Evolutionary conservation across 2,113 vertebrate species (phyloP), one percentile per base, ranked within the genome.

Genomic region (Hipposideros armiger): DNA sequence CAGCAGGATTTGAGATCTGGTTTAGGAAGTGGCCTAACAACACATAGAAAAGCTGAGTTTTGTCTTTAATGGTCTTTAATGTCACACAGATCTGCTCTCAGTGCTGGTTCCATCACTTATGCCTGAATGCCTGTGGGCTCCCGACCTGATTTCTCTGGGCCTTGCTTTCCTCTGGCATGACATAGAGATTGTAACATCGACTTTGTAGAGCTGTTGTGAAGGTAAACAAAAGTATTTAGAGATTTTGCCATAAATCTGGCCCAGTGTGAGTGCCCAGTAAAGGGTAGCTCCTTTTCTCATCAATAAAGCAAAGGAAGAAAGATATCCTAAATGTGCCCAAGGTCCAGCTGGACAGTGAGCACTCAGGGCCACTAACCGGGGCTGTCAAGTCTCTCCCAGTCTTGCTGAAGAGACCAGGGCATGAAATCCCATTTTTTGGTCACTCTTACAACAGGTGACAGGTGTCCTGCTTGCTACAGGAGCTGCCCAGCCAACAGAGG

Each of bases 151-250:
- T 92, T 81, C 36, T 91, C 77, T 40, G 22, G 15, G 66, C 36
- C 77, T 77, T 69, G 14, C 24, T 74, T 89, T 82, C 24, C 69
- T 81, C 26, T 30, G 32, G 3, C 19, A 3, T 86, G 80, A 83
- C 93, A 66, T 3, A 42, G 32, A 5, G 16, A 93, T 30, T 54
- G 6, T 30, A 52, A 84, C 13, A 14, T 22, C 62, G 36, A 77
- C 62, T n/a, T 74, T 77, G n/a, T 28, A 81, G 72, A 96, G 83
- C n/a, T 93, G 13, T 64, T 7, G 13, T n/a, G 42, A 64, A 95
- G 70, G 36, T 19, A 24, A 52, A 24, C 19, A 14, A 45, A 73
- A 56, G 26, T 20, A 87, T 42, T 90, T 42, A 84, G 45, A 83
- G 5, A 52, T 8, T 32, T 82, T 32, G 36, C 9, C 4, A n/a